Base-by-base conservation (phyloP, 1,140 invertebrate species). In the Venturia canescens region DNA sequence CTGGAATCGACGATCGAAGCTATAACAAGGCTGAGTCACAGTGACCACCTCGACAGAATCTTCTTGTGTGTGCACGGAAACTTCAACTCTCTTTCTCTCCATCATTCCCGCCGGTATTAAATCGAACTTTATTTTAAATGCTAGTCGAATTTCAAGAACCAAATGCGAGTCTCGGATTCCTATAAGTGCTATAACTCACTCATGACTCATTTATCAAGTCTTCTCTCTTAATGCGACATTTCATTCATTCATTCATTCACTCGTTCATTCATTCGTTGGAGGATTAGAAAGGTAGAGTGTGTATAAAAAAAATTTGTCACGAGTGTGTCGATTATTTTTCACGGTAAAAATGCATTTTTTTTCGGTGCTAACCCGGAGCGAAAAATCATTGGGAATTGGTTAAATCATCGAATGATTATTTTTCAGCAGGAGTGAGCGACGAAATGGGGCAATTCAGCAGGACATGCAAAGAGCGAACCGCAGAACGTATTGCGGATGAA, bases 401-500 rank as follows among this genome's bases (percentile, higher is more conserved):
- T 44, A 44, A 44, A 4, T 1, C 7, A 44, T 44, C 7, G 2
- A 44, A 44, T 44, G n/a, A n/a, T 44, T 44, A 11, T 44, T 44
- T 44, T 44, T 44, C 63, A 63, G 21, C 60, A 78, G 29, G 38
- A 63, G 29, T 23, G 57, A 76, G 50, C 34, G 50, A 74, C 29
- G 29, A 48, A 44, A 34, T 44, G 26, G 53, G 53, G 31, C 53
- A 66, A 66, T 53, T 6, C 34, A 7, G 23, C 34, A 7, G 23
- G 60, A 27, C 23, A 26, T 44, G 23, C 27, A 27, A 27, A 66
- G 13, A 6, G 1, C 27, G 21, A 75, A 88, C 87, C 87, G 78
- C 87, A 87, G 86, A 87, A 88, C 83, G 60, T 85, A 86, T 87
- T 86, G 82, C 86, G 66, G 74, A 82, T 78, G 82, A 83, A 86